phyloP scores from a whole-genome alignment of 2,888 invertebrate species.

The Panopea generosa region DNA sequence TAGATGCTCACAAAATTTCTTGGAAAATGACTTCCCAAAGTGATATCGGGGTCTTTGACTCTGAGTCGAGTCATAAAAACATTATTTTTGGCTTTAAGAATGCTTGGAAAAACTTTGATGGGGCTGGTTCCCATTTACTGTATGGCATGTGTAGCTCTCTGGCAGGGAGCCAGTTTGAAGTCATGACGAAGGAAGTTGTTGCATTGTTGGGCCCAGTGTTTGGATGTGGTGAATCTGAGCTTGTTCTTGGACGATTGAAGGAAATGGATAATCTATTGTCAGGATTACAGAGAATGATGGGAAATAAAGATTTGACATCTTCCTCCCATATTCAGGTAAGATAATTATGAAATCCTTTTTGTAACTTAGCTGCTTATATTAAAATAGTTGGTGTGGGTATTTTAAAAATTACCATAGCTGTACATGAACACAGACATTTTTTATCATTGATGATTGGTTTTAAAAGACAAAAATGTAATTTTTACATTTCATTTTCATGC shows the following conservation, averaged over 20 bases:
- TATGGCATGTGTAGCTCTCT: constrained; percentile 41
- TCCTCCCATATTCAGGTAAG: constrained; percentile 15
- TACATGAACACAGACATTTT: too few relatives aligned
- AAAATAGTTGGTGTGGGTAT: too few relatives aligned
- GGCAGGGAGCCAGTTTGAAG: constrained; percentile 45
- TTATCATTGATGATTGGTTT: too few relatives aligned
- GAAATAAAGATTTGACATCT: constrained; percentile 4
- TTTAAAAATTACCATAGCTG: too few relatives aligned
- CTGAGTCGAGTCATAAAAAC: neutral
- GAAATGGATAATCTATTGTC: constrained; percentile 47
- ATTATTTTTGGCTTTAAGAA: constrained; percentile 19
- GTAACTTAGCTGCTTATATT: too few relatives aligned
- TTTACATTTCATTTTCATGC: too few relatives aligned
- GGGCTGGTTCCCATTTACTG: constrained; percentile 46
- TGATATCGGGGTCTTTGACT: neutral
- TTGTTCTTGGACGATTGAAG: constrained; percentile 56
- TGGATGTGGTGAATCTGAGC: constrained; percentile 56
- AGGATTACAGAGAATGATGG: constrained; percentile 19
- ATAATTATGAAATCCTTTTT: neutral
- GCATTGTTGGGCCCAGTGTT: constrained; percentile 56
- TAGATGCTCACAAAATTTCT: too few relatives aligned
- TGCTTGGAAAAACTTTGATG: constrained; percentile 56
- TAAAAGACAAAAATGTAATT: too few relatives aligned
- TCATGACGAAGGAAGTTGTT: constrained; percentile 37
- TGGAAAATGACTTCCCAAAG: neutral